Evolutionary conservation across 2,888 invertebrate species (phyloP).

Genomic region (Spodoptera exigua): DNA sequence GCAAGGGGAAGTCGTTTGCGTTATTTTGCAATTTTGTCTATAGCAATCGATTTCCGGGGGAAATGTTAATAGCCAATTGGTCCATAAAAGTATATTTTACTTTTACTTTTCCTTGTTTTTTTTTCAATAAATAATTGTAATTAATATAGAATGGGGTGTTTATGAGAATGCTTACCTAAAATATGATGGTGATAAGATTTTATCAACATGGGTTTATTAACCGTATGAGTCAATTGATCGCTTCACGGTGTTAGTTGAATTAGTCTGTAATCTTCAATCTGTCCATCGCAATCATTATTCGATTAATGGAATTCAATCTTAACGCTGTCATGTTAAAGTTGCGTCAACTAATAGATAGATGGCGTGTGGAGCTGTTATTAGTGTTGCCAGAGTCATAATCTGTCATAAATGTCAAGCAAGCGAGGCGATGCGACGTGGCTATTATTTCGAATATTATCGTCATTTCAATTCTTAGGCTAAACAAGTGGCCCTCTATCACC

Average conservation of each 20-base stretch:
- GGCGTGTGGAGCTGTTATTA: constrained; percentile 83
- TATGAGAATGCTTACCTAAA: constrained; percentile 7
- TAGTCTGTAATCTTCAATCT: constrained; percentile 67
- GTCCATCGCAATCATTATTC: constrained; percentile 75
- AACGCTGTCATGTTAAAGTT: constrained; percentile 74
- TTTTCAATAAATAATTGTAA: not conserved
- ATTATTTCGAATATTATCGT: constrained; percentile 81
- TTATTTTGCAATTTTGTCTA: constrained; percentile 56
- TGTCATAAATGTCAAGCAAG: constrained; percentile 85
- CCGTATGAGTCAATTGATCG: constrained; percentile 60
- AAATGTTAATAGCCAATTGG: constrained; percentile 30
- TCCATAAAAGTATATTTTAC: constrained; percentile 4
- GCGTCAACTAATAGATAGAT: constrained; percentile 84
- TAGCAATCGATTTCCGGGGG: constrained; percentile 57
- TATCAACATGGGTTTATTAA: constrained; percentile 25
- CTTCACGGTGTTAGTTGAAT: constrained; percentile 59
- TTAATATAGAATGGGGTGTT: constrained; percentile 12
- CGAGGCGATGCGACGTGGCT: constrained; percentile 74
- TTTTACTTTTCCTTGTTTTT: not conserved
- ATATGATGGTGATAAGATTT: constrained; percentile 8
- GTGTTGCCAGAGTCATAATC: constrained; percentile 82
- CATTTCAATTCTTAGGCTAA: constrained; percentile 77
- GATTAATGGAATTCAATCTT: constrained; percentile 81
- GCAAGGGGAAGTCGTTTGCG: constrained; percentile 47
- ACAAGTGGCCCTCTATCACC: constrained; percentile 78